These are phyloP conservation scores for Aspiorhynchus laticeps DNA, from an alignment of 2,113 vertebrate species.

Conservation along the genomic window DNA sequence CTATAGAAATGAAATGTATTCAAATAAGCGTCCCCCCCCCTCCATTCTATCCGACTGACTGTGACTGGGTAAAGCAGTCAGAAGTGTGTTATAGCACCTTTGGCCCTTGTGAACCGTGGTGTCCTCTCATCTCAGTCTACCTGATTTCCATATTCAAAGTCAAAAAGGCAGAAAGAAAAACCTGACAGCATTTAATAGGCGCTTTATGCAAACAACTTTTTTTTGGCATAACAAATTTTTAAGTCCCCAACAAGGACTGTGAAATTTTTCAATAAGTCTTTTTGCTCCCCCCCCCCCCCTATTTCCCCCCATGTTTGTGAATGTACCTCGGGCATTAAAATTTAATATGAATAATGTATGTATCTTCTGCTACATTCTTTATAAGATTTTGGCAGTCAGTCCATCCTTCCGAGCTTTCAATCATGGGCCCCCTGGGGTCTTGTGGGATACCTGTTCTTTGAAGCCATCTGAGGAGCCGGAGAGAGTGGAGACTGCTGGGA, in stretches of 20 bases:
- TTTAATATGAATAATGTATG: constrained; percentile 76
- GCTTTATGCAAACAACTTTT: constrained; percentile 44
- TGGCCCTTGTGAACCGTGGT: constrained; percentile 51
- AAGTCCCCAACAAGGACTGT: constrained; percentile 52
- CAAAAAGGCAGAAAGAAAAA: constrained; percentile 52
- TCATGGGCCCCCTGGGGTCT: constrained; percentile 69
- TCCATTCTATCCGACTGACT: constrained; percentile 40
- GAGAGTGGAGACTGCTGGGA: constrained; percentile 65
- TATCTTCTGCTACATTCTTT: constrained; percentile 77
- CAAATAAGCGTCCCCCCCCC: constrained; percentile 56
- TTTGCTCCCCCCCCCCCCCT: constrained; percentile 6
- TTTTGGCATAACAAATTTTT: constrained; percentile 46
- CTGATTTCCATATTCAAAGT: constrained; percentile 61
- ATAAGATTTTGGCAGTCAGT: constrained; percentile 72
- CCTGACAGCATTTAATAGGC: constrained; percentile 56
- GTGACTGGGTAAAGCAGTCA: constrained; percentile 58
- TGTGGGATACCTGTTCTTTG: constrained; percentile 77
- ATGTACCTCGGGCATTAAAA: constrained; percentile 66
- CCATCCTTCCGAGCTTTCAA: constrained; percentile 74
- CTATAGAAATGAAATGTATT: constrained; percentile 64
- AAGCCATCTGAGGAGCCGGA: constrained; percentile 63
- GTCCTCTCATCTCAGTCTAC: constrained; percentile 47
- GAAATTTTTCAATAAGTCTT: constrained; percentile 66
- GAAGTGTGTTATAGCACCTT: constrained; percentile 64
- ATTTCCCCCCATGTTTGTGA: constrained; percentile 42